Percentiles rank a stretch among this genome's conserved stretches.
These are phyloP conservation scores for Varanus salvator DNA, from an alignment of 2,113 vertebrate species.

Conservation along the genomic window DNA sequence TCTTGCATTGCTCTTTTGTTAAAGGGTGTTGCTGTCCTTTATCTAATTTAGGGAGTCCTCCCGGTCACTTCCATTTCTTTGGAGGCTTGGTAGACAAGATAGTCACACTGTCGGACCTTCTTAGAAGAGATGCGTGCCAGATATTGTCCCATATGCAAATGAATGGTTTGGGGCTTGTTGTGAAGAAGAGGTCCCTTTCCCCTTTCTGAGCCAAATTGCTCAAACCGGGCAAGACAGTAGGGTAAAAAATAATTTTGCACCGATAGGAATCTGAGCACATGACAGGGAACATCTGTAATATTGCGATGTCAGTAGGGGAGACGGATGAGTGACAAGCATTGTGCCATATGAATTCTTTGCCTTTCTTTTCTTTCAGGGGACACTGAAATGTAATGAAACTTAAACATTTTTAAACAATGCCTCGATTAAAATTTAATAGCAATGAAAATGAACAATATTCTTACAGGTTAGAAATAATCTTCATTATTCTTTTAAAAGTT, in stretches of 20 bases:
- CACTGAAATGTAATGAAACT: conserved; percentile 73
- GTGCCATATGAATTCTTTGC: conserved; percentile 41
- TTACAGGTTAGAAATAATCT: conserved; percentile 65
- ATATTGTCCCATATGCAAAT: background rate
- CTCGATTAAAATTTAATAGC: conserved; percentile 72
- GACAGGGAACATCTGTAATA: conserved; percentile 15
- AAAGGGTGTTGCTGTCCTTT: background rate
- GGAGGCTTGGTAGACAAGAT: too few relatives aligned
- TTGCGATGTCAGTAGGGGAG: conserved; percentile 41
- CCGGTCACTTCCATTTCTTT: too few relatives aligned
- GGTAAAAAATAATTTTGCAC: background rate
- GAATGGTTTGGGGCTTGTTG: background rate
- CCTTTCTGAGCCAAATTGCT: background rate
- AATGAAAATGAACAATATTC: conserved; percentile 72
- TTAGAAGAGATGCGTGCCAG: too few relatives aligned
- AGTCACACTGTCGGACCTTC: background rate
- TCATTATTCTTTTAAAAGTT: conserved; percentile 74
- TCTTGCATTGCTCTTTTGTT: background rate
- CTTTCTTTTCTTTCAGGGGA: conserved; percentile 55
- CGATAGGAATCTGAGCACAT: background rate
- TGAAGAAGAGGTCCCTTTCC: background rate
- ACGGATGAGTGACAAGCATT: conserved; percentile 50
- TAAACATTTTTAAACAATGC: conserved; percentile 73
- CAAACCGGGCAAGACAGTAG: background rate
- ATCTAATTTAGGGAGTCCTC: too few relatives aligned